Evolutionary conservation across 2,888 invertebrate species (phyloP), one percentile per base, ranked within the genome.

Genomic region (Lamellibrachia columna): DNA sequence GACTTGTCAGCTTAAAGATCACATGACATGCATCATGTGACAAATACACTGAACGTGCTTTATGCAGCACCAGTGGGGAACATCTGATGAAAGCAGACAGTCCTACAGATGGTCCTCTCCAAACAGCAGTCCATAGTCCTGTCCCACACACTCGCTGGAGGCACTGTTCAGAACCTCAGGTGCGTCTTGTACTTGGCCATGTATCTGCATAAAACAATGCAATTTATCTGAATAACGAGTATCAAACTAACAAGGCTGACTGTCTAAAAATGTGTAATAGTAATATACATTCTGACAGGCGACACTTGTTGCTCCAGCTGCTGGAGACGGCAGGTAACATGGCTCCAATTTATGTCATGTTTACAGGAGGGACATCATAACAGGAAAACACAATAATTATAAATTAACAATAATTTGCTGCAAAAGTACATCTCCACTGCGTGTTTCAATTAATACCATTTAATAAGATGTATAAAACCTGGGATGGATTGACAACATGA

Each of bases 141-240:
- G 75, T 75, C n/a, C 75, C 75, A 75, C 75, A 75, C 22, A 75
- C 75, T 22, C n/a, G 75, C 75, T 75, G 6, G 22, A 6, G 22
- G 6, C 90, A n/a, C n/a, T 22, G 22, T n/a, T 94, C 93, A 96
- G 94, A 98, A 98, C 95, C 98, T 97, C 95, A 99, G 97, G 96
- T 98, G 98, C 90, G 98, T 98, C 96, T 99, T 98, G 97, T 98
- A 98, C 97, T 98, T 98, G 97, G 98, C 97, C 97, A 98, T 98
- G 96, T 98, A 98, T 96, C 98, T 98, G 97, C 93, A 97, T 98
- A 96, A 97, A 97, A 95, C 40, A 28, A 91, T 55, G 22, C 53
- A 91, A 40, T 90, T 90, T 40, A 92, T 53, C 1, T 7, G 8
- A 92, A n/a, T 53, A 92, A 92, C 40, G 58, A 91, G 52, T 92